Evolutionary conservation across 2,797 vertebrate species (phyloP), one percentile per base, ranked within the genome.

Genomic region (Diglossa cyanea): DNA sequence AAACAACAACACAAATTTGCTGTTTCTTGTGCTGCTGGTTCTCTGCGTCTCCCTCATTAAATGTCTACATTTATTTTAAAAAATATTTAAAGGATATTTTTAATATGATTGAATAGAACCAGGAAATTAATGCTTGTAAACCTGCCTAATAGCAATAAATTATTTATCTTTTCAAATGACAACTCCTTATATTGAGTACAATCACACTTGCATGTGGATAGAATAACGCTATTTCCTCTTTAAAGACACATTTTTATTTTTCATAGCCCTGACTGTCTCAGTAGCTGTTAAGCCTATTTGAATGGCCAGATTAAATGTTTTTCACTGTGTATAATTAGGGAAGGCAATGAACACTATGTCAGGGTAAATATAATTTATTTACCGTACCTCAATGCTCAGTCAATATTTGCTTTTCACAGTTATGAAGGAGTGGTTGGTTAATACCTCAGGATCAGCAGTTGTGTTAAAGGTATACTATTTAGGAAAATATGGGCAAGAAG

Each of bases 401-500:
- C 94, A 96, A 95, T 96, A 96, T 96, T 96, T 96, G 80, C 85
- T 91, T 96, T 97, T 96, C 94, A 82, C 87, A 62, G 60, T 77
- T 90, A 92, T 80, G 93, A 94, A 93, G 86, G 78, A 85, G 70
- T 28, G 40, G 63, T 67, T 84, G 86, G 83, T 77, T 78, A 88
- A 88, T 92, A 92, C 53, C 88, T 85, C 31, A 74, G 35, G 77
- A 63, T 44, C 92, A 92, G 79, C 53, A 75, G 82, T 53, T 25
- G 19, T 60, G 24, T 33, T 83, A 66, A 88, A 86, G 39, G 35
- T 47, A 17, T 33, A 37, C 11, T 24, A 33, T 55, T 82, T 19
- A 55, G 58, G 81, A 77, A 81, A 89, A 68, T 51, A 62, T 3
- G 14, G 58, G 15, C 25, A 39, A 60, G 42, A 65, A 78, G 31